phyloP scores from a whole-genome alignment of 2,797 vertebrate genomes.

The Sebastiscus tertius region DNA sequence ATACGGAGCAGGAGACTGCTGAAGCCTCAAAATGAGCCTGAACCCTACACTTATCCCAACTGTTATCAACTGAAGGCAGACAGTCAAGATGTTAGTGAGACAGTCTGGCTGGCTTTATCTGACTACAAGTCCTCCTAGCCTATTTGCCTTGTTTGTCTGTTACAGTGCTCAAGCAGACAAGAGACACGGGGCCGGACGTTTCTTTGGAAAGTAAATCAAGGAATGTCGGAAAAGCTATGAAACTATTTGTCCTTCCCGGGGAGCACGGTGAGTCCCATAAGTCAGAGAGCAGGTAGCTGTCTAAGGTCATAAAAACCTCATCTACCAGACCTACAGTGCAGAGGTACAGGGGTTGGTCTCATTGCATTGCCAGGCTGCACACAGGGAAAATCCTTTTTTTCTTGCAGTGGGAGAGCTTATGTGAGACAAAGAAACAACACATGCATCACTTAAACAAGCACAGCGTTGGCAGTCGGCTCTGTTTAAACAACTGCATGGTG shows the following conservation, averaged over 20 bases:
- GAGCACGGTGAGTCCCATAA: conserved; percentile 66
- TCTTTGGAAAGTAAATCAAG: conserved; percentile 50
- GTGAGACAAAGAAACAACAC: conserved; percentile 46
- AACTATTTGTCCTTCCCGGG: conserved; percentile 43
- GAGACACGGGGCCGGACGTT: conserved; percentile 17
- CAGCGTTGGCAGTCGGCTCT: conserved; percentile 24
- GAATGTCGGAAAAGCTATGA: conserved; percentile 27
- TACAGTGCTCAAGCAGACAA: conserved; percentile 42
- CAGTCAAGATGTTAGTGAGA: conserved; percentile 17
- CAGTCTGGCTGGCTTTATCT: conserved; percentile 33
- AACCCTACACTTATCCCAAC: conserved; percentile 48
- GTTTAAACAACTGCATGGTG: conserved; percentile 52
- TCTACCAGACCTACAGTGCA: conserved; percentile 12
- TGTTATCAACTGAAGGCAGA: conserved; percentile 26
- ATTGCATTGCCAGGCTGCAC: conserved; percentile 1
- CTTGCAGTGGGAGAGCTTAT: conserved; percentile 20
- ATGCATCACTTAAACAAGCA: conserved; percentile 46
- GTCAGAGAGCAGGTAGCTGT: conserved; percentile 63
- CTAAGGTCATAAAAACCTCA: conserved; percentile 17
- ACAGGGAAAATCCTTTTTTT: conserved; percentile 6
- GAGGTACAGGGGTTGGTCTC: neutral
- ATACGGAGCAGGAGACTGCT: conserved; percentile 29
- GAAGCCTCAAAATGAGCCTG: conserved; percentile 38
- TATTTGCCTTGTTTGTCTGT: conserved; percentile 48
- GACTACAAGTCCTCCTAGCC: neutral